Evolutionary conservation across 2,797 vertebrate species (phyloP).

Genomic region (Acrocephalus scirpaceus): DNA sequence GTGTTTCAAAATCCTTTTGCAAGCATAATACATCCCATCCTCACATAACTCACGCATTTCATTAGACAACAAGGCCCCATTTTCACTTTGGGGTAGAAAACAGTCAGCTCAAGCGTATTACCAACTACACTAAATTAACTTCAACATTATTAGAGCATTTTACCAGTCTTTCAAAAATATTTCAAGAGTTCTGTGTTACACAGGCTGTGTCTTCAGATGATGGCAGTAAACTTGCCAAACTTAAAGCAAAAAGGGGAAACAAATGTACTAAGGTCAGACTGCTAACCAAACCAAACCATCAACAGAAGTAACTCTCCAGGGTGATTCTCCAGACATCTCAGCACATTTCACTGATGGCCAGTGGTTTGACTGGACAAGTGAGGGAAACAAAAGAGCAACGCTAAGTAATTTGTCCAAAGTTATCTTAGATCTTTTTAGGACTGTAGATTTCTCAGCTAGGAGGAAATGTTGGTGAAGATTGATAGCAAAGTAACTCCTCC

Average conservation of each 20-base stretch:
- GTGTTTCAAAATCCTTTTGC: background rate
- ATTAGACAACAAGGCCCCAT: background rate
- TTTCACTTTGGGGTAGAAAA: background rate
- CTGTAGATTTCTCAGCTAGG: background rate
- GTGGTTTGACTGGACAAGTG: background rate
- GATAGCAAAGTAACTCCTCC: background rate
- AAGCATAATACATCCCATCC: background rate
- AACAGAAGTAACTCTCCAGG: background rate
- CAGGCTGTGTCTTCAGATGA: background rate
- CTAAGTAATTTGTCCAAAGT: background rate
- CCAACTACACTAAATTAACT: background rate
- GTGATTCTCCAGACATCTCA: background rate
- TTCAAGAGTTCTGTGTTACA: background rate
- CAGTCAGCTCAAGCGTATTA: background rate
- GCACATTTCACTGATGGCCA: background rate
- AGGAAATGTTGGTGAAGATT: background rate
- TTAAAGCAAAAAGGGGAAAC: background rate
- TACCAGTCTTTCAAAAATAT: background rate
- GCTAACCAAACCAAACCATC: background rate
- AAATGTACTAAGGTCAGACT: background rate
- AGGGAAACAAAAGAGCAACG: background rate
- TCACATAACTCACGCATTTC: background rate
- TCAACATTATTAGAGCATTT: background rate
- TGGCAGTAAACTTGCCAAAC: background rate
- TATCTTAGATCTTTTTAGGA: background rate